Percentiles rank a stretch among this genome's conserved stretches.
Evolutionary conservation across 2,888 invertebrate species (phyloP).

Genomic region (Acanthopleura granulata): DNA sequence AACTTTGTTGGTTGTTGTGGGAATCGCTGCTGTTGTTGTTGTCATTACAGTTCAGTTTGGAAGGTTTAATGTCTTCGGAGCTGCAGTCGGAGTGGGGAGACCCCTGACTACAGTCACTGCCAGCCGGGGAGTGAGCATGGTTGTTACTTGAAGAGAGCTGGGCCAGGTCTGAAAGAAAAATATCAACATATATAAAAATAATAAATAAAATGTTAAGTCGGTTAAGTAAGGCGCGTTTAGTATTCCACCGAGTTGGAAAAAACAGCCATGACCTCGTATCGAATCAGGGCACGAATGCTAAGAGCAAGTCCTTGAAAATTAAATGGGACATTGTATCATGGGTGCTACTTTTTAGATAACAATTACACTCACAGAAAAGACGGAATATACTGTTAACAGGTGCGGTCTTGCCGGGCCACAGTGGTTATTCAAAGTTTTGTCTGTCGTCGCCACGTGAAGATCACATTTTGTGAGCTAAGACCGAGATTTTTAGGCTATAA

Average conservation of each 20-base stretch:
- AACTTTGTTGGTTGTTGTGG: constrained; percentile 16
- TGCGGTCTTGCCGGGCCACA: no score
- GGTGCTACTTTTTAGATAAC: no score
- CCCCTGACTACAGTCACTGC: constrained; percentile 10
- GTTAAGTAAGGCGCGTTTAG: neutral
- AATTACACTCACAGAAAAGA: no score
- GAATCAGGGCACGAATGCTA: neutral
- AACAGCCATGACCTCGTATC: neutral
- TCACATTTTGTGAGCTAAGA: no score
- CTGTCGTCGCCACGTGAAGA: no score
- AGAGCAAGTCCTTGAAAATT: no score
- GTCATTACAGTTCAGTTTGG: neutral
- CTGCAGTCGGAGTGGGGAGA: constrained; percentile 13
- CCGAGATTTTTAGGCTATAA: no score
- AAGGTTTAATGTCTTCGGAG: constrained; percentile 15
- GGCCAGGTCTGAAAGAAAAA: neutral
- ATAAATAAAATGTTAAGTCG: neutral
- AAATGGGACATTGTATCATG: no score
- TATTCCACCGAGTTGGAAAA: neutral
- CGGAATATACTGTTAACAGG: no score
- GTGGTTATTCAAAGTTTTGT: no score
- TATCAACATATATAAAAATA: neutral
- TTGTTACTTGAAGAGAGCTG: constrained; percentile 3
- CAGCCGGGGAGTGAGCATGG: neutral
- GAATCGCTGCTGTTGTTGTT: constrained; percentile 19